A percentile compares a stretch with the other conserved stretches of the same genome.
phyloP scores from a whole-genome alignment of 1,140 invertebrate species.

The Periplaneta americana region DNA sequence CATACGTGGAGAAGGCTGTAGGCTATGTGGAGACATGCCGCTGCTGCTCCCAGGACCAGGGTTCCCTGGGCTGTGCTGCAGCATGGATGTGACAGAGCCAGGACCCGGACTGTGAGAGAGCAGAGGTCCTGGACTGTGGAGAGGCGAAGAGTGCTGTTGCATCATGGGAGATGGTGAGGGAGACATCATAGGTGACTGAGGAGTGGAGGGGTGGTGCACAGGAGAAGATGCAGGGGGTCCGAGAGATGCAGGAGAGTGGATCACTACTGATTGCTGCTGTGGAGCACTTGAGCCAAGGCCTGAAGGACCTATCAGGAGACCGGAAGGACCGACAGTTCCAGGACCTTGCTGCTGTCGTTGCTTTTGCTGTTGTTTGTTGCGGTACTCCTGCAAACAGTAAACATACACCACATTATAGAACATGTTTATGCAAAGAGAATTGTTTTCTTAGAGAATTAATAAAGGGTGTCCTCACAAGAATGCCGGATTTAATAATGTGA shows the following conservation, averaged over 20 bases:
- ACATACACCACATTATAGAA: background rate
- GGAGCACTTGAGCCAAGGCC: slow-evolving; percentile 29
- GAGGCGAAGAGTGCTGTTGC: slow-evolving; percentile 50
- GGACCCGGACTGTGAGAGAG: slow-evolving; percentile 53
- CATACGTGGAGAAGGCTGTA: slow-evolving; percentile 50
- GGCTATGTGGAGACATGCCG: slow-evolving; percentile 35
- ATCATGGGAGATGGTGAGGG: slow-evolving; percentile 38
- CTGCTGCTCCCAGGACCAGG: slow-evolving; percentile 24
- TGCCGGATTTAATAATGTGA: no score
- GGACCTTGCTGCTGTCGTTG: slow-evolving; percentile 1
- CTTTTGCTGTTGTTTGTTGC: slow-evolving; percentile 19
- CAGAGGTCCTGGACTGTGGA: slow-evolving; percentile 52
- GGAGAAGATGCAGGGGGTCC: slow-evolving; percentile 33
- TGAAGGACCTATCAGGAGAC: background rate
- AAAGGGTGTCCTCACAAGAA: no score
- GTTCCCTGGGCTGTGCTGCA: slow-evolving; percentile 45
- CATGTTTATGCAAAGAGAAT: background rate
- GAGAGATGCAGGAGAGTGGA: slow-evolving; percentile 19
- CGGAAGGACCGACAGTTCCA: background rate
- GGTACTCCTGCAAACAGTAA: slow-evolving; percentile 5
- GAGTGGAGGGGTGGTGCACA: slow-evolving; percentile 36
- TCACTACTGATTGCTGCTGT: background rate
- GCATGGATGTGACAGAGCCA: slow-evolving; percentile 38
- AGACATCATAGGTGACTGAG: slow-evolving; percentile 56
- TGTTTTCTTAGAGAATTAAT: no score